These are phyloP conservation scores for Caenorhabditis auriculariae DNA, from an alignment of 2,888 invertebrate species.

Conservation along the genomic window DNA sequence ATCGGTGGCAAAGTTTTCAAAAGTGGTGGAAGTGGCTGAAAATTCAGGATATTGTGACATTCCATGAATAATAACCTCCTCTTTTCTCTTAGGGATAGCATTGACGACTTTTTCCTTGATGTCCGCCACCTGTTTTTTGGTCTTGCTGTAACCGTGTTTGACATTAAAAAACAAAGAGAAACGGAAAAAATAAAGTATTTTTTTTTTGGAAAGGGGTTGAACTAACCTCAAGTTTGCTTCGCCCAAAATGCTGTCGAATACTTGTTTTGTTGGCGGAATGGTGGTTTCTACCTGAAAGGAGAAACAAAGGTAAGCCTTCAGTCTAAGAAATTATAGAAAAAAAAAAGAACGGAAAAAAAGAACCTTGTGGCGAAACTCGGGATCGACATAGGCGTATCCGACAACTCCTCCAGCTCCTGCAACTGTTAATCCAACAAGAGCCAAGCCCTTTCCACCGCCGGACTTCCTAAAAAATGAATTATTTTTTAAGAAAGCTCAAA, in stretches of 20 bases:
- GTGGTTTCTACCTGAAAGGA: conserved; percentile 34
- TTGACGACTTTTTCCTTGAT: conserved; percentile 24
- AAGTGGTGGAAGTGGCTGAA: too few relatives aligned
- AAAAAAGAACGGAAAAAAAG: not conserved
- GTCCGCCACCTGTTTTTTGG: conserved; percentile 24
- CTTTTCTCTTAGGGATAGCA: conserved; percentile 34
- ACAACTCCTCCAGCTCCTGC: conserved; percentile 50
- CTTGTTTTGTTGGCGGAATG: conserved; percentile 42
- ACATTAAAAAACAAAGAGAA: not conserved
- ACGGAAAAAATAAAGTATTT: conserved; percentile 3
- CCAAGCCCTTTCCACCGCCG: conserved; percentile 36
- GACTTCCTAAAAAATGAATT: conserved; percentile 22
- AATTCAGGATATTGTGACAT: not conserved
- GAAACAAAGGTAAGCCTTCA: not conserved
- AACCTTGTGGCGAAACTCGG: conserved; percentile 45
- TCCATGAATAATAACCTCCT: conserved; percentile 21
- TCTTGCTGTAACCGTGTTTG: conserved; percentile 16
- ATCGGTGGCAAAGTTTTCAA: too few relatives aligned
- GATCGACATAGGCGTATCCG: conserved; percentile 54
- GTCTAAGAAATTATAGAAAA: too few relatives aligned
- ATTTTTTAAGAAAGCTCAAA: too few relatives aligned
- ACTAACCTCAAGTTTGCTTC: conserved; percentile 36
- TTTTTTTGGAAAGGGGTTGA: too few relatives aligned
- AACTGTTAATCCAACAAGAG: conserved; percentile 23
- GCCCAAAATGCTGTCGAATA: conserved; percentile 46